Conservation (phyloP, 2,797 vertebrate genomes). For the Tokudaia muenninki region DNA sequence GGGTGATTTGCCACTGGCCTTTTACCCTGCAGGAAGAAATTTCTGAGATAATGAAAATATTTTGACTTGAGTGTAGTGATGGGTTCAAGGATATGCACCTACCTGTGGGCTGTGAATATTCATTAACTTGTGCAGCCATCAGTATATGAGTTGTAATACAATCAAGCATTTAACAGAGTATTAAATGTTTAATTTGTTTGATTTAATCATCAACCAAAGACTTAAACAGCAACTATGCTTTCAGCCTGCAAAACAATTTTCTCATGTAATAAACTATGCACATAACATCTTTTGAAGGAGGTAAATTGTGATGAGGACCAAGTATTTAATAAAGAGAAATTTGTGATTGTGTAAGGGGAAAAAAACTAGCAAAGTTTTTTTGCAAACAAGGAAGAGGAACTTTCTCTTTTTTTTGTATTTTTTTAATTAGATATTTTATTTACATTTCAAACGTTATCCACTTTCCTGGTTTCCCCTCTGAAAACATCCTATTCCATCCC, state of each 20-base stretch:
- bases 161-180: neutral
- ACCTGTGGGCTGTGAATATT: neutral
- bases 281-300: neutral
- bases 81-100: neutral
- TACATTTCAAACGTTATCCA: too few species aligned
- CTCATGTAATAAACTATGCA: neutral
- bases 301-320: neutral
- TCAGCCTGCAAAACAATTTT: neutral
- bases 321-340: neutral
- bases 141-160: neutral
- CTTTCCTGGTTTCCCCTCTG: too few species aligned
- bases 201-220: neutral
- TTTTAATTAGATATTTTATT: too few species aligned
- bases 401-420: too few species aligned
- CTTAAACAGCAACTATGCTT: neutral
- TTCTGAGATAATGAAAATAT: neutral
- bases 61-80: neutral
- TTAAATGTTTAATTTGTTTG: neutral
- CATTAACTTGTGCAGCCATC: neutral
- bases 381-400: neutral
- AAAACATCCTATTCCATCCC: too few species aligned
- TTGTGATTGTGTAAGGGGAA: neutral
- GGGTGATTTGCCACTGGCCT: neutral
- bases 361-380: neutral
- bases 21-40: neutral